Evolutionary conservation across 2,113 vertebrate species (phyloP), one percentile per base, ranked within the genome.

Genomic region (Cettia cetti): DNA sequence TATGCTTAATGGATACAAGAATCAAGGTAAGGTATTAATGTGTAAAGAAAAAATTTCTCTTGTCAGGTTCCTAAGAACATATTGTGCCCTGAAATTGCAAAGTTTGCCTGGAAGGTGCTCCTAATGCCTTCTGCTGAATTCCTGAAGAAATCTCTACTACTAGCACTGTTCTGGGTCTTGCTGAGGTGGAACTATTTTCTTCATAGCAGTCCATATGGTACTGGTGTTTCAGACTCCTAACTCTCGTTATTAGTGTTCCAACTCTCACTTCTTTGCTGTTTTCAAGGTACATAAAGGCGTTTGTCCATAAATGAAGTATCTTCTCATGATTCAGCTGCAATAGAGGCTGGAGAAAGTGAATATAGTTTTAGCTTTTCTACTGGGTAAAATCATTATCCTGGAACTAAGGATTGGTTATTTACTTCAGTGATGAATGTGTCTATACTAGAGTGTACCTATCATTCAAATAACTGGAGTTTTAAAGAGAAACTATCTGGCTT

Each of bases 1-100:
- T 21, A 28, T 3, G 15, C 30, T 16, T 66, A 50, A 8, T 3
- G 40, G 8, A 39, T 3, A 42, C 2, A 3, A 57, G 53, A 86
- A 78, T 35, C 47, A 35, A 82, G 12, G 27, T 1, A 13, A 65
- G 5, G 5, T 53, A 54, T 35, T 37, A 26, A 65, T 28, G 5
- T 14, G 21, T 37, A 45, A 87, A 59, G 2, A 50, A 65, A 15
- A 0, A 1, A 5, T 57, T 90, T 11, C 10, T 35, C 1, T 15
- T 53, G 4, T 65, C 30, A 59, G 39, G 13, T 9, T 66, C 3
- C 15, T 54, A 13, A 70, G n/a, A 65, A 45, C 4, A 10, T 49
- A 10, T 14, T 53, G 17, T 66, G 39, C 9, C 10, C 28, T 53
- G 52, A 22, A 3, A 59, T 63, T 1, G 1, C 0, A 2, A 60